These are phyloP conservation scores for Uloborus plumipes DNA, from an alignment of 2,888 invertebrate genomes.

Conservation along the genomic window DNA sequence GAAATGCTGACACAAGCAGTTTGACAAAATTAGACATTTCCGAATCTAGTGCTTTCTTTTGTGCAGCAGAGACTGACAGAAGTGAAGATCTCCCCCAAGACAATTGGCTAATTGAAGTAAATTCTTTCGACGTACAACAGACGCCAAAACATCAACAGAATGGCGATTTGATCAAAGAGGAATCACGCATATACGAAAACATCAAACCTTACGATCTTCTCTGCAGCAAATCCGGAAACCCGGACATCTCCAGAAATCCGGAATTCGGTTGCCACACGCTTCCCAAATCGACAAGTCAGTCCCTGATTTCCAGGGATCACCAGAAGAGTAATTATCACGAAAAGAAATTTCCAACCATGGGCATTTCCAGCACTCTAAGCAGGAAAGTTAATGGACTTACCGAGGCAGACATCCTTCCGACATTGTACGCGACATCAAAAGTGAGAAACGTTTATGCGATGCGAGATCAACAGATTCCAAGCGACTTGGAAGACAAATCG, in stretches of 20 bases:
- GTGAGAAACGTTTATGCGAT: slow-evolving; percentile 7
- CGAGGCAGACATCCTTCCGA: slow-evolving; percentile 33
- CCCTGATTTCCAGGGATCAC: not conserved
- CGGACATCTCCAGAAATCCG: not conserved
- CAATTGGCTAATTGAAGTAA: slow-evolving; percentile 49
- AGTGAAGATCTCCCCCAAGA: slow-evolving; percentile 19
- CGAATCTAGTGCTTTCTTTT: slow-evolving; percentile 32
- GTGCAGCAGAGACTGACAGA: slow-evolving; percentile 6
- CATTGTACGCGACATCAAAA: slow-evolving; percentile 46
- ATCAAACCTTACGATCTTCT: slow-evolving; percentile 40
- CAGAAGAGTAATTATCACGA: not conserved
- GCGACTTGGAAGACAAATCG: slow-evolving; percentile 44
- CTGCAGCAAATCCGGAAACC: slow-evolving; percentile 9
- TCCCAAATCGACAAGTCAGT: slow-evolving; percentile 17
- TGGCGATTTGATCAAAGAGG: slow-evolving; percentile 3
- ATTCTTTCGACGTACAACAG: slow-evolving; percentile 1
- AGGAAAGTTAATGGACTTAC: slow-evolving; percentile 43
- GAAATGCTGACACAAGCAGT: slow-evolving; percentile 20
- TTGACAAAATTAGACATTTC: slow-evolving; percentile 46
- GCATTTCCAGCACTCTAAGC: slow-evolving; percentile 41
- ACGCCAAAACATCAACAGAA: not conserved
- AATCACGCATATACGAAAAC: slow-evolving; percentile 53
- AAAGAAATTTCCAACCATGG: slow-evolving; percentile 47
- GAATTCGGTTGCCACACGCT: slow-evolving; percentile 35
- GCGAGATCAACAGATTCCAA: slow-evolving; percentile 25